A percentile compares a stretch with the other conserved stretches of the same genome.
Conservation (phyloP, 2,888 invertebrate species). For the Cosmia pyralina region DNA sequence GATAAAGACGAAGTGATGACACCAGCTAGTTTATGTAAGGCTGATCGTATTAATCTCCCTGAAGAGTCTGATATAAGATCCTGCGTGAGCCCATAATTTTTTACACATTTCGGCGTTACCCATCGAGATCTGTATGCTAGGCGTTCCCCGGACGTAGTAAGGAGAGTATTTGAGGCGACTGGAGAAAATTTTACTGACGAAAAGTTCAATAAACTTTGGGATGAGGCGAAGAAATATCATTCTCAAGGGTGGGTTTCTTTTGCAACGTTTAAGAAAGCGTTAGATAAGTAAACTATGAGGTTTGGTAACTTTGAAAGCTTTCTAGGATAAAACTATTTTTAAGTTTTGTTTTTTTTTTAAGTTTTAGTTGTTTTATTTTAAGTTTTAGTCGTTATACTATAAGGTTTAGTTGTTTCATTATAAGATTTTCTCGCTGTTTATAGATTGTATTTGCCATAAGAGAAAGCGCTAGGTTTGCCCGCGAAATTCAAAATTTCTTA, state of each 20-base stretch:
- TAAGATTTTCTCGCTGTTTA: too few relatives aligned
- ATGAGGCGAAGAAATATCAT: constrained; percentile 79
- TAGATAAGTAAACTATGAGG: constrained; percentile 61
- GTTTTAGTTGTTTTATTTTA: background rate
- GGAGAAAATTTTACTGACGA: too few relatives aligned
- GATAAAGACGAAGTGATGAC: constrained; percentile 69
- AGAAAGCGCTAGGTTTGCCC: too few relatives aligned
- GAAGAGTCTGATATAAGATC: constrained; percentile 71
- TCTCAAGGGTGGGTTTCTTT: constrained; percentile 83
- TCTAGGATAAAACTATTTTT: background rate
- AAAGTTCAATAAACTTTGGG: too few relatives aligned
- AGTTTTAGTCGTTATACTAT: too few relatives aligned
- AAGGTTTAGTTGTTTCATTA: too few relatives aligned
- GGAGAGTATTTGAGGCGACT: constrained; percentile 80
- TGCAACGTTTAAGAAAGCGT: too few relatives aligned
- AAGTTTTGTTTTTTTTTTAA: background rate
- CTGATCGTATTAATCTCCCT: constrained; percentile 65
- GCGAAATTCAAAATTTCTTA: too few relatives aligned
- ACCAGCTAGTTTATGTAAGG: constrained; percentile 67
- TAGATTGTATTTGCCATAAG: too few relatives aligned
- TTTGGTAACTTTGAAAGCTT: background rate
- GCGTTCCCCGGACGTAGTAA: constrained; percentile 60
- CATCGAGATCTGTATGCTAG: constrained; percentile 74
- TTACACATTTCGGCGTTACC: constrained; percentile 66
- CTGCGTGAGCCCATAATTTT: constrained; percentile 68